A percentile compares a stretch with the other conserved stretches of the same genome.
Conservation (phyloP, 1,140 invertebrate species). For the Trichoplusia ni region DNA sequence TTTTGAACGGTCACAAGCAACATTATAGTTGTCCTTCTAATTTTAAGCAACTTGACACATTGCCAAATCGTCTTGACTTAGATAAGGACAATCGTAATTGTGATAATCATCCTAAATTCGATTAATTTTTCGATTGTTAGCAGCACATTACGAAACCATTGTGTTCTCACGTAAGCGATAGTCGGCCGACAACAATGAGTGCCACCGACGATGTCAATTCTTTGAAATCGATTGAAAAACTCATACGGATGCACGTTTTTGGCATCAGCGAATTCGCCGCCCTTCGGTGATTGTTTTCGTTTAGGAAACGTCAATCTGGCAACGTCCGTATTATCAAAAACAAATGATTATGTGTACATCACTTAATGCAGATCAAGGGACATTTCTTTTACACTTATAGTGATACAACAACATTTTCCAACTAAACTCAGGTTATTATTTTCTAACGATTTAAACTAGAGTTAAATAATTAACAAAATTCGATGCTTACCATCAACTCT, state of each 20-base stretch:
- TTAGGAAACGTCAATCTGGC: slow-evolving; percentile 58
- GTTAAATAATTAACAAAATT: neutral
- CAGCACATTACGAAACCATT: slow-evolving; percentile 72
- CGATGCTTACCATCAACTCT: slow-evolving; percentile 54
- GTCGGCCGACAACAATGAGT: slow-evolving; percentile 74
- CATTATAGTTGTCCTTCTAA: too few relatives aligned
- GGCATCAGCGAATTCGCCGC: slow-evolving; percentile 77
- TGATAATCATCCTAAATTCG: slow-evolving; percentile 50
- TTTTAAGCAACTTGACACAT: slow-evolving; percentile 6
- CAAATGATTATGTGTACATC: neutral
- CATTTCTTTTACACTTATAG: too few relatives aligned
- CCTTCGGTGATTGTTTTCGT: slow-evolving; percentile 58
- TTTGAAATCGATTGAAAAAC: slow-evolving; percentile 79
- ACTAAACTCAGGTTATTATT: too few relatives aligned
- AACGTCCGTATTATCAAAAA: slow-evolving; percentile 34
- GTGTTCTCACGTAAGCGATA: slow-evolving; percentile 79
- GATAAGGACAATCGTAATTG: slow-evolving; percentile 18
- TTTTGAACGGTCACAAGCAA: too few relatives aligned
- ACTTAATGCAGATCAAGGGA: too few relatives aligned
- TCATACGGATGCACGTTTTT: slow-evolving; percentile 79
- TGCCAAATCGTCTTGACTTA: neutral
- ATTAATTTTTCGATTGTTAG: slow-evolving; percentile 56
- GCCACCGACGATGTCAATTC: slow-evolving; percentile 78
- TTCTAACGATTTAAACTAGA: too few relatives aligned
- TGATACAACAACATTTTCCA: too few relatives aligned